These are phyloP conservation scores for Phocides pigmalion DNA, from an alignment of 1,140 invertebrate genomes.

Conservation along the genomic window DNA sequence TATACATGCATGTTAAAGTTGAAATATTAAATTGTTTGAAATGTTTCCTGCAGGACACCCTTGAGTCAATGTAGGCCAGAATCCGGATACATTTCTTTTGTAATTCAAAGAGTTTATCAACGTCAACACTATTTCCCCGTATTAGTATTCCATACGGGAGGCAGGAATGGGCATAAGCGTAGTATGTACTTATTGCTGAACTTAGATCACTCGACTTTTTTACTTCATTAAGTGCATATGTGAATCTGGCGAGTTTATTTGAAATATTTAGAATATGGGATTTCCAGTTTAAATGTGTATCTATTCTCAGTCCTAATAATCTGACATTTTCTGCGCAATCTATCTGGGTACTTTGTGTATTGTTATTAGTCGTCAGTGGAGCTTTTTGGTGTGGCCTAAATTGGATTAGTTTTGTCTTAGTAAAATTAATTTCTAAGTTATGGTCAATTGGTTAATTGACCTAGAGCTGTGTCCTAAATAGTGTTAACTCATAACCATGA, in stretches of 20 bases:
- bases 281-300: slow-evolving; percentile 13
- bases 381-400: neutral
- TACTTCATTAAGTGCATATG: slow-evolving; percentile 3
- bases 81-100: slow-evolving; percentile 26
- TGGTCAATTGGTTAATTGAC: neutral
- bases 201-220: slow-evolving; percentile 2
- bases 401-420: neutral
- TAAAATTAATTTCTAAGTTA: neutral
- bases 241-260: neutral
- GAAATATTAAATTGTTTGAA: neutral
- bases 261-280: slow-evolving; percentile 8
- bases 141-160: slow-evolving; percentile 32
- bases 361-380: neutral
- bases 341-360: neutral
- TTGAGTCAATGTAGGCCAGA: neutral
- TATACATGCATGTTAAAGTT: neutral
- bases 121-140: slow-evolving; percentile 31
- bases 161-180: slow-evolving; percentile 33
- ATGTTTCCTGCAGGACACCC: neutral
- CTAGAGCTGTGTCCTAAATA: no score
- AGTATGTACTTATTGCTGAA: slow-evolving; percentile 26
- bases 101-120: neutral
- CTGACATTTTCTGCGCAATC: neutral
- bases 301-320: neutral
- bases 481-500: no score